Percentiles rank a stretch among this genome's conserved stretches.
phyloP scores from a whole-genome alignment of 2,888 invertebrate genomes.

The Neria commutata region DNA sequence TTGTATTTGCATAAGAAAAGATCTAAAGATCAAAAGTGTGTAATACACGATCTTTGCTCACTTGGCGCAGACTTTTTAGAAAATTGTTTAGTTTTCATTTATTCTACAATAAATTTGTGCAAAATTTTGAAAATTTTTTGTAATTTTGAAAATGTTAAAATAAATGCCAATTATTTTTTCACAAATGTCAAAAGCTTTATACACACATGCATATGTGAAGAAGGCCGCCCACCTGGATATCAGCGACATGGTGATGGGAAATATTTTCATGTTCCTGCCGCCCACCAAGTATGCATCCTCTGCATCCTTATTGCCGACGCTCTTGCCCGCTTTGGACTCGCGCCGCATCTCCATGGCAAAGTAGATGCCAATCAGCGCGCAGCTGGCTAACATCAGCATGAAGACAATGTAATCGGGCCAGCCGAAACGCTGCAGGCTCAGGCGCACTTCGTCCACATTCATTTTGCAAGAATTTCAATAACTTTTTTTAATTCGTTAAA shows the following conservation, averaged over 20 bases:
- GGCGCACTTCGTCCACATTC: constrained; percentile 58
- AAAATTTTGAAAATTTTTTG: too few relatives aligned
- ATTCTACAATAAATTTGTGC: too few relatives aligned
- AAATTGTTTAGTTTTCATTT: too few relatives aligned
- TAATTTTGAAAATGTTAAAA: too few relatives aligned
- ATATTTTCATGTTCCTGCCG: constrained; percentile 70
- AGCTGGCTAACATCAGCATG: constrained; percentile 75
- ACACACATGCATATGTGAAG: too few relatives aligned
- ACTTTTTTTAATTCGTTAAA: background rate
- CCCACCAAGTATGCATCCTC: constrained; percentile 72
- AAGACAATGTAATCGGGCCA: constrained; percentile 82
- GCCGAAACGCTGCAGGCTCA: constrained; percentile 70
- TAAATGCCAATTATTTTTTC: too few relatives aligned
- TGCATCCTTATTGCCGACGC: constrained; percentile 50
- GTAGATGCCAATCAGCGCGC: constrained; percentile 81
- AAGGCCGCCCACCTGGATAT: constrained; percentile 72
- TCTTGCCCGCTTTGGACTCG: constrained; percentile 57
- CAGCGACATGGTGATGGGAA: constrained; percentile 75
- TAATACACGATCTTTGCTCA: too few relatives aligned
- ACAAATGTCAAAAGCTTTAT: too few relatives aligned
- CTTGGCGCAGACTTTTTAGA: too few relatives aligned
- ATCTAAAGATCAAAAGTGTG: too few relatives aligned
- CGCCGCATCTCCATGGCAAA: constrained; percentile 73
- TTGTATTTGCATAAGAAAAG: too few relatives aligned
- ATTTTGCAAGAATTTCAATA: constrained; percentile 33